These are phyloP conservation scores for Barnardius zonarius DNA, from an alignment of 2,113 vertebrate genomes.

Conservation along the genomic window DNA sequence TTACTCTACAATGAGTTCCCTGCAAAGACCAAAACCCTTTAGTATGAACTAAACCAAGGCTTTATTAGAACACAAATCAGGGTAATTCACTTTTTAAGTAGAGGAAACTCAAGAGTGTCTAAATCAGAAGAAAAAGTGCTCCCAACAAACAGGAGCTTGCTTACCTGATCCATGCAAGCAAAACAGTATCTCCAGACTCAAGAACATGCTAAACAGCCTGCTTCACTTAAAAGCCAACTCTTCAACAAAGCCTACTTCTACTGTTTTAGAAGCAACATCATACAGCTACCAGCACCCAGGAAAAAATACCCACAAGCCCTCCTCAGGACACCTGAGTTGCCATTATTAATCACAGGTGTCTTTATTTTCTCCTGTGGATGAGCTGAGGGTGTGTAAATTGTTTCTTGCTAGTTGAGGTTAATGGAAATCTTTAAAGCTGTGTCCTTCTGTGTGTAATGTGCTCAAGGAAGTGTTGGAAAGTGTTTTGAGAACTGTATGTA, in stretches of 20 bases:
- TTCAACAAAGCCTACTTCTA: fast-evolving
- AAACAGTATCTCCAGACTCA: fast-evolving
- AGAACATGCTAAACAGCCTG: fast-evolving
- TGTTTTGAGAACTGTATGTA: neutral
- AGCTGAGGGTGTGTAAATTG: neutral
- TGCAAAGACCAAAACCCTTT: neutral
- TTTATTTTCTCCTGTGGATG: neutral
- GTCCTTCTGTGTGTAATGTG: neutral
- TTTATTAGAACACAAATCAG: neutral
- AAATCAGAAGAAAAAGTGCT: neutral
- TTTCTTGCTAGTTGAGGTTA: neutral
- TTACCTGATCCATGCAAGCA: fast-evolving
- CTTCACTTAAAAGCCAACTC: fast-evolving
- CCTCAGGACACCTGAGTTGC: neutral
- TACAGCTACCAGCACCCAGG: neutral
- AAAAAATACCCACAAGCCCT: neutral
- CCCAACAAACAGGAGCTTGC: fast-evolving
- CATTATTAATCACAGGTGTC: neutral
- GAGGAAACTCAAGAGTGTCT: neutral
- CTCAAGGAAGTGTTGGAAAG: neutral
- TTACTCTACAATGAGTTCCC: neutral
- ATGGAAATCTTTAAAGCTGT: neutral
- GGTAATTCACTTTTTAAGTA: neutral
- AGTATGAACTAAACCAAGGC: neutral
- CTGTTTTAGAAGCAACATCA: neutral